Conservation (phyloP, 2,113 vertebrate genomes). For the Lichenostomus cassidix region DNA sequence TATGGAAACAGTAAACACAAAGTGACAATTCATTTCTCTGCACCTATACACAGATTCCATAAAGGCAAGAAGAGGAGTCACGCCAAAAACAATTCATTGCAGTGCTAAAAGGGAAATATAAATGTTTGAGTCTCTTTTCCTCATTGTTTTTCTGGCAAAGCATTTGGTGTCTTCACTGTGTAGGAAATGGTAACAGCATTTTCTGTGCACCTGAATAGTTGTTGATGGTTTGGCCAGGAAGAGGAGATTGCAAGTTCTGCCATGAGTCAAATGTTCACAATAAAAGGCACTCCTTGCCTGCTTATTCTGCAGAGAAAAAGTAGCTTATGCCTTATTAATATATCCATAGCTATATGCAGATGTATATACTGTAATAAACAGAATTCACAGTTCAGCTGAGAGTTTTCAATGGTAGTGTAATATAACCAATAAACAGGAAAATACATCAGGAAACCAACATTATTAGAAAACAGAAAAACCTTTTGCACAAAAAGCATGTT, state of each 20-base stretch:
- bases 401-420: neutral
- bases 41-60: neutral
- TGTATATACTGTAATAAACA: neutral
- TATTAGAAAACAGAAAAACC: neutral
- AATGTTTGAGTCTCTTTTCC: neutral
- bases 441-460: neutral
- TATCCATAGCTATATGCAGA: neutral
- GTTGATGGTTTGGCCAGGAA: neutral
- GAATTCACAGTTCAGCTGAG: neutral
- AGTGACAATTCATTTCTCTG: neutral
- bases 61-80: neutral
- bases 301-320: neutral
- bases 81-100: neutral
- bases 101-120: neutral
- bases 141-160: neutral
- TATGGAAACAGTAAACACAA: neutral
- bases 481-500: neutral
- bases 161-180: neutral
- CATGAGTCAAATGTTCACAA: rapidly evolving
- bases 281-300: neutral
- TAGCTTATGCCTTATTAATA: neutral
- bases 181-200: neutral
- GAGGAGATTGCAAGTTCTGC: neutral
- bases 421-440: neutral
- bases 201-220: neutral